Percentiles rank a stretch among this genome's conserved stretches.
phyloP scores from a whole-genome alignment of 1,140 invertebrate genomes.

The Scylla paramamosain region DNA sequence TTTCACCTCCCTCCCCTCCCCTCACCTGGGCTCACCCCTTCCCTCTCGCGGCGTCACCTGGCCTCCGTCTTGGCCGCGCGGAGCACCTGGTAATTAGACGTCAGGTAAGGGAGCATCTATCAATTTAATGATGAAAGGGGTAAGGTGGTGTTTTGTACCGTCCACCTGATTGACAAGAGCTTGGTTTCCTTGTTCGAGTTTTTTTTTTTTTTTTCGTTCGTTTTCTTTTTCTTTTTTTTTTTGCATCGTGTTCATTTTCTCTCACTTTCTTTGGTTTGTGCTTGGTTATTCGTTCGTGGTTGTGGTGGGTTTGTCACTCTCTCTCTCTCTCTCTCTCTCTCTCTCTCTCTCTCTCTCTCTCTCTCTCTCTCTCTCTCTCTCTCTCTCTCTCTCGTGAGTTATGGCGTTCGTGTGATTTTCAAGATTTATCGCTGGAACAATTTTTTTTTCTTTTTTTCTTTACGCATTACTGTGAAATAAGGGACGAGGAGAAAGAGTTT shows the following conservation, averaged over 20 bases:
- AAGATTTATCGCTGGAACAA: not conserved
- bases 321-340: not conserved
- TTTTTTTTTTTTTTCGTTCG: not conserved
- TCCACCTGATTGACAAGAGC: slow-evolving; percentile 62
- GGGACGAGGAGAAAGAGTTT: too few relatives aligned
- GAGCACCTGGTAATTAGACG: slow-evolving; percentile 60
- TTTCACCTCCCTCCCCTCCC: too few relatives aligned
- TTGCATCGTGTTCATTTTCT: not conserved
- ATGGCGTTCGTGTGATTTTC: not conserved
- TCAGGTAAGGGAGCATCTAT: slow-evolving; percentile 68
- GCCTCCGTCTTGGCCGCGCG: slow-evolving; percentile 2
- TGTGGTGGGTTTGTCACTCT: not conserved
- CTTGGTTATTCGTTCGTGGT: not conserved
- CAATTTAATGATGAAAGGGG: slow-evolving; percentile 72
- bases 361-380: not conserved
- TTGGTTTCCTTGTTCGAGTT: not conserved
- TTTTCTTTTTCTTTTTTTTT: not conserved
- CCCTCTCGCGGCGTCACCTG: not conserved
- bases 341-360: not conserved
- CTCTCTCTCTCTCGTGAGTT: not conserved
- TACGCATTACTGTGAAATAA: too few relatives aligned
- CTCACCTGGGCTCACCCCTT: not conserved
- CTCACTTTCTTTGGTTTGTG: too few relatives aligned
- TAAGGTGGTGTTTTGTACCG: slow-evolving; percentile 64
- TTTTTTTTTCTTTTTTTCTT: not conserved